Conservation (phyloP, 1,140 invertebrate genomes). For the Acyrthosiphon pisum region DNA sequence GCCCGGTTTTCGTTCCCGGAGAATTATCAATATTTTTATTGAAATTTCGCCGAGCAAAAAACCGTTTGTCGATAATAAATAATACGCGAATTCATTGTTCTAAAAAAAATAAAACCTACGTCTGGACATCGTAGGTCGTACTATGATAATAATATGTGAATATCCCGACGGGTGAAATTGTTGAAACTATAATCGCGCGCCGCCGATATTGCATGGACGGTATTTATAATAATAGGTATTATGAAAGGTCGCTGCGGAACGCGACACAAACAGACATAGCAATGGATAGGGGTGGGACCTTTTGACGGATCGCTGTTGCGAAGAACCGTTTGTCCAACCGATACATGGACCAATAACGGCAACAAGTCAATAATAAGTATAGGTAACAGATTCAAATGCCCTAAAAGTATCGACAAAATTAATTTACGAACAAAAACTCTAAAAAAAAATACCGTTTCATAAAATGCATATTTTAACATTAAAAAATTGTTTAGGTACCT, state of each 20-base stretch:
- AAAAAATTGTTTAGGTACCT: too few species aligned
- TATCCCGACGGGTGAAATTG: not conserved
- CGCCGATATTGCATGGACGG: not conserved
- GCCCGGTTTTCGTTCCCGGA: not conserved
- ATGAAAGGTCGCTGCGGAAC: not conserved
- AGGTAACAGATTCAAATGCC: too few species aligned
- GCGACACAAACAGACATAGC: not conserved
- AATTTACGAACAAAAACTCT: too few species aligned
- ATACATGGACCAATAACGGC: too few species aligned
- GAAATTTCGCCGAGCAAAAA: not conserved
- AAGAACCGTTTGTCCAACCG: not conserved
- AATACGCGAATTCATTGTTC: not conserved
- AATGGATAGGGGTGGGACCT: not conserved
- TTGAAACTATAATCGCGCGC: not conserved
- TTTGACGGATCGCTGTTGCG: not conserved
- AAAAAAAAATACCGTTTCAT: too few species aligned
- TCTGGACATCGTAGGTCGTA: not conserved
- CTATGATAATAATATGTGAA: not conserved
- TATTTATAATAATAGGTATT: not conserved
- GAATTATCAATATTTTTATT: conserved; percentile 10
- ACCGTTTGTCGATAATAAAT: not conserved
- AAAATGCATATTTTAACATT: too few species aligned
- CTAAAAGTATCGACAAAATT: too few species aligned
- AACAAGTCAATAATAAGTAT: too few species aligned
- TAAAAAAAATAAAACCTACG: not conserved